Evolutionary conservation across 2,888 invertebrate species (phyloP).

Genomic region (Protophormia terraenovae): DNA sequence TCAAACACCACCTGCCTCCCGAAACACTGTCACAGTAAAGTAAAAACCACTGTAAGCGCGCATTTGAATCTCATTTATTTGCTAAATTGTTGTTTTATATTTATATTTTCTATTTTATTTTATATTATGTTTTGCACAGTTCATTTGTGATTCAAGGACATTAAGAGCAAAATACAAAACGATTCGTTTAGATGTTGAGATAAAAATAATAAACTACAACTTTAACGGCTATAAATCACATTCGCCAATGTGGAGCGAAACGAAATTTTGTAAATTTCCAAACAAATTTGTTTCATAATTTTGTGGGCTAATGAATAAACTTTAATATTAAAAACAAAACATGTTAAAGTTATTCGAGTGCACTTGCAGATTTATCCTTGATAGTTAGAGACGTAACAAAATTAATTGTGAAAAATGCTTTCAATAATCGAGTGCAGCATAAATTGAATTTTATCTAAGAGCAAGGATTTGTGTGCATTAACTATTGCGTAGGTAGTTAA

Average conservation of each 20-base stretch:
- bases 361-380: no score
- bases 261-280: constrained; percentile 10
- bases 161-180: constrained; percentile 9
- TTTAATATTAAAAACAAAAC: background rate
- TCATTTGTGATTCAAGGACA: constrained; percentile 53
- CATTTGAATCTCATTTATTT: constrained; percentile 20
- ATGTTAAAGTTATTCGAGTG: background rate
- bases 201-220: constrained; percentile 49
- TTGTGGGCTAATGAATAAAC: background rate
- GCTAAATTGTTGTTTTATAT: constrained; percentile 1
- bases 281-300: background rate
- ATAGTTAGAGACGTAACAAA: no score
- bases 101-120: background rate
- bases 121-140: background rate
- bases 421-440: no score
- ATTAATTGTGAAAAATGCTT: no score
- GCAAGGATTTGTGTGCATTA: no score
- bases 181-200: constrained; percentile 37
- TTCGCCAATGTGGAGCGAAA: constrained; percentile 3
- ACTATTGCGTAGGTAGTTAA: no score
- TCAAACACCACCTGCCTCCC: background rate
- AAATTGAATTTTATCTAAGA: no score
- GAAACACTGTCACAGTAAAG: background rate
- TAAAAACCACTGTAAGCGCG: constrained; percentile 1
- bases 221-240: constrained; percentile 52